phyloP scores from a whole-genome alignment of 2,113 vertebrate species.

The Podarcis cretensis region DNA sequence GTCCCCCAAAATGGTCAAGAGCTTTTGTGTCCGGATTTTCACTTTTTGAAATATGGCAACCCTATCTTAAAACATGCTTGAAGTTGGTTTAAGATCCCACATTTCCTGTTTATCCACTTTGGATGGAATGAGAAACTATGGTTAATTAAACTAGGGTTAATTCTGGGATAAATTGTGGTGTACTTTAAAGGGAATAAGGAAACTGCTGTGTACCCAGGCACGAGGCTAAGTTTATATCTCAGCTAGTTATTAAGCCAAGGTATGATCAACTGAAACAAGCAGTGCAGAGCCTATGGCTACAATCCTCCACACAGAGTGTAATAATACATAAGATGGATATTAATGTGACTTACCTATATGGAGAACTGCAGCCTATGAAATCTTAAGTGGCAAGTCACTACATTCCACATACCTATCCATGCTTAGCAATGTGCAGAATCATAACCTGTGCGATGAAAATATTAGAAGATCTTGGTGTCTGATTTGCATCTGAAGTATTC shows the following conservation, averaged over 20 bases:
- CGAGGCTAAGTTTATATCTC: neutral
- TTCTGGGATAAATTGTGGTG: neutral
- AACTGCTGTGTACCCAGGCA: too few relatives aligned
- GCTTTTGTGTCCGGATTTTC: too few relatives aligned
- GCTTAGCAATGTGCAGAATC: neutral
- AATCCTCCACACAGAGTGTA: neutral
- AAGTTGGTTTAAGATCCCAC: too few relatives aligned
- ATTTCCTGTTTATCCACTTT: too few relatives aligned
- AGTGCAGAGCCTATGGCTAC: neutral
- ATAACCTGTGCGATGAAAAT: neutral
- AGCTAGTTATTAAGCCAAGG: neutral
- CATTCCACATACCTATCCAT: neutral
- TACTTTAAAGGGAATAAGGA: neutral
- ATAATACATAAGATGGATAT: neutral
- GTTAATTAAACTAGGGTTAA: too few relatives aligned
- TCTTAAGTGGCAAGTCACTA: neutral
- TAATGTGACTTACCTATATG: neutral
- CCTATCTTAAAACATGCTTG: too few relatives aligned
- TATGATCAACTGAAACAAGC: neutral
- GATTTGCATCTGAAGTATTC: neutral
- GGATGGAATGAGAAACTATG: too few relatives aligned
- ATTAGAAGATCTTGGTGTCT: neutral
- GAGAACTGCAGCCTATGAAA: neutral
- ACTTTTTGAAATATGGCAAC: too few relatives aligned
- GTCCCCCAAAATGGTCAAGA: too few relatives aligned